phyloP scores from a whole-genome alignment of 2,797 vertebrate genomes.

The Coranthus polyacanthus region DNA sequence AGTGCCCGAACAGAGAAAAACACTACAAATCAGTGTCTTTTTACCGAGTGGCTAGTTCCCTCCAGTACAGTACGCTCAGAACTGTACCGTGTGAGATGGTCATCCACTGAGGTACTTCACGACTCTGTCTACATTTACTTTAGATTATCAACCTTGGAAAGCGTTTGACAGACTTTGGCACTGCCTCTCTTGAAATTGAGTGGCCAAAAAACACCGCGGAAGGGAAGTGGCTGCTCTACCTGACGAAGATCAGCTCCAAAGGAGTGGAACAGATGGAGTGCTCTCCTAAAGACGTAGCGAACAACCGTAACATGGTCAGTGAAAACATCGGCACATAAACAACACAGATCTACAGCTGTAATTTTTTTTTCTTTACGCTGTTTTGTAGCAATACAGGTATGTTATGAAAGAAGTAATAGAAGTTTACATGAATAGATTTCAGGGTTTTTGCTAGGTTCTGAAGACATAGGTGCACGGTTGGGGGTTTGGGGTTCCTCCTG shows the following conservation, averaged over 20 bases:
- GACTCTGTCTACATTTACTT: conserved; percentile 27
- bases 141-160: conserved; percentile 95
- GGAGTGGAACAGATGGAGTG: conserved; percentile 87
- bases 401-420: background rate
- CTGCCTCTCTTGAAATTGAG: conserved; percentile 86
- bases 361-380: background rate
- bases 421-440: background rate
- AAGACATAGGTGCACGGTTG: too few species aligned
- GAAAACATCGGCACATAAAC: background rate
- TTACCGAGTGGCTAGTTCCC: background rate
- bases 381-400: background rate
- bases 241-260: conserved; percentile 87
- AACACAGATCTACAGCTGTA: background rate
- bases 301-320: conserved; percentile 70
- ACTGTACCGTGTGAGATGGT: background rate
- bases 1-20: conserved; percentile 38
- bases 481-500: too few species aligned
- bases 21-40: background rate
- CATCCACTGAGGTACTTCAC: background rate
- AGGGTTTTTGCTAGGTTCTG: too few species aligned
- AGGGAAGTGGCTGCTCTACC: conserved; percentile 92
- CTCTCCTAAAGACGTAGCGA: conserved; percentile 82
- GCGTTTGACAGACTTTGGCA: conserved; percentile 88
- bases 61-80: background rate
- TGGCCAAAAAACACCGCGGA: conserved; percentile 90